A percentile compares a stretch with the other conserved stretches of the same genome.
Evolutionary conservation across 2,888 invertebrate genomes (phyloP).

Genomic region (Magallana nippona): DNA sequence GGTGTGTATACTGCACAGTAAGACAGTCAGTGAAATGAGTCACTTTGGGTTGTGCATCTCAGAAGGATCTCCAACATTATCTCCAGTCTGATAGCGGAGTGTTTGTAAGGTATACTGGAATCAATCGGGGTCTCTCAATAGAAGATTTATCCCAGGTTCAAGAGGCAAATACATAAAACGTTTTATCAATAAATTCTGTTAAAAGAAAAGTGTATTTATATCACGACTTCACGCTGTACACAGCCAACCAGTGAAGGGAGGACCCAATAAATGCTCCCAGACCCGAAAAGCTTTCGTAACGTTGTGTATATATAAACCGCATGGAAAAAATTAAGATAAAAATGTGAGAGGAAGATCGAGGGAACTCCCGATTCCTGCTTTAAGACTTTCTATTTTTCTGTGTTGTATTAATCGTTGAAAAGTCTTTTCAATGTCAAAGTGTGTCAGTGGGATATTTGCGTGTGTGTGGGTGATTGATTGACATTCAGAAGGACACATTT

Average conservation of each 20-base stretch:
- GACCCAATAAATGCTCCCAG: background rate
- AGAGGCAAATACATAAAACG: slow-evolving; percentile 19
- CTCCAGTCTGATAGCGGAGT: background rate
- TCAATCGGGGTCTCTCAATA: slow-evolving; percentile 12
- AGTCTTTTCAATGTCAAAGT: slow-evolving; percentile 26
- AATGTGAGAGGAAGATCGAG: background rate
- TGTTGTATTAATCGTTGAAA: background rate
- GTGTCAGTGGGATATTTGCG: background rate
- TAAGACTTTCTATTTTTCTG: background rate
- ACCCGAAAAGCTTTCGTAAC: background rate
- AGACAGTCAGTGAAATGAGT: background rate
- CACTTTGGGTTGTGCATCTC: slow-evolving; percentile 22
- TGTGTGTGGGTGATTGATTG: slow-evolving; percentile 2
- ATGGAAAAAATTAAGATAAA: background rate
- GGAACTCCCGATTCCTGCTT: too few species aligned
- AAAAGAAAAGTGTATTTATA: slow-evolving; percentile 30
- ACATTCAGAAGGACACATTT: background rate
- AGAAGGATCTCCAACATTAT: background rate
- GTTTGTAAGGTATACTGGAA: background rate
- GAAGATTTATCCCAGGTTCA: slow-evolving; percentile 20
- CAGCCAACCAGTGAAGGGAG: slow-evolving; percentile 17
- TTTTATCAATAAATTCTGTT: slow-evolving; percentile 34
- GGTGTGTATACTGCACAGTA: background rate
- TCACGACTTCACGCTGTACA: slow-evolving; percentile 23
- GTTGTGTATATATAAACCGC: slow-evolving; percentile 22